A percentile compares a stretch with the other conserved stretches of the same genome.
These are phyloP conservation scores for Melopsittacus undulatus DNA, from an alignment of 2,797 vertebrate species.

Conservation along the genomic window DNA sequence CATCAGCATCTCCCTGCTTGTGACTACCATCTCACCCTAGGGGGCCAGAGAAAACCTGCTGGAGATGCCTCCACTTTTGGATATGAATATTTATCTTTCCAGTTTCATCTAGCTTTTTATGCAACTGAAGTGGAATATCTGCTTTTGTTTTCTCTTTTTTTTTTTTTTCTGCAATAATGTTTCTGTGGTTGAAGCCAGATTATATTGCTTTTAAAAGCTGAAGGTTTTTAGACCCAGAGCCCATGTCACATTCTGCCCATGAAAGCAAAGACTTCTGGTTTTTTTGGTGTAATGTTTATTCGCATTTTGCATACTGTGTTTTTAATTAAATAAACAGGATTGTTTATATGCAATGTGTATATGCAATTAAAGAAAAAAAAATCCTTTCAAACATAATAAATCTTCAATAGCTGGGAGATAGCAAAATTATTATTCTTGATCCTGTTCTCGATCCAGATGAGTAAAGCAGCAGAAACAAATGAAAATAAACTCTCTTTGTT, in stretches of 20 bases:
- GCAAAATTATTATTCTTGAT: slow-evolving; percentile 26
- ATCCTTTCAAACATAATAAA: slow-evolving; percentile 6
- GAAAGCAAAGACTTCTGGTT: neutral
- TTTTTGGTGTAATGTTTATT: neutral
- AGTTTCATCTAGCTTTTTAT: neutral
- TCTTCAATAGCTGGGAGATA: neutral
- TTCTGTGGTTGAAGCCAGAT: neutral
- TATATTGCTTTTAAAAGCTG: neutral
- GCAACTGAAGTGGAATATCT: neutral
- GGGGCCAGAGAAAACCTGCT: neutral
- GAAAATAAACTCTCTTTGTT: neutral
- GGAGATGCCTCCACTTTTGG: neutral
- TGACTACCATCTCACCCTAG: neutral
- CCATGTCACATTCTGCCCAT: neutral
- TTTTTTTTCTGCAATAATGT: neutral
- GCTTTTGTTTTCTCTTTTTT: neutral
- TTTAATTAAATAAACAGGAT: slow-evolving; percentile 46
- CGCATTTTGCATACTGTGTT: neutral
- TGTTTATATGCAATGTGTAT: neutral
- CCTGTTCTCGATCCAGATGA: slow-evolving; percentile 11
- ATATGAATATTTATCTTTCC: neutral
- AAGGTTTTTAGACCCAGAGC: neutral
- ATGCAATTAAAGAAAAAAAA: slow-evolving; percentile 9
- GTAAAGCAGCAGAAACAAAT: neutral
- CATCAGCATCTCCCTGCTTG: neutral